A percentile compares a stretch with the other conserved stretches of the same genome.
phyloP scores from a whole-genome alignment of 2,888 invertebrate species.

The Rutpela maculata region DNA sequence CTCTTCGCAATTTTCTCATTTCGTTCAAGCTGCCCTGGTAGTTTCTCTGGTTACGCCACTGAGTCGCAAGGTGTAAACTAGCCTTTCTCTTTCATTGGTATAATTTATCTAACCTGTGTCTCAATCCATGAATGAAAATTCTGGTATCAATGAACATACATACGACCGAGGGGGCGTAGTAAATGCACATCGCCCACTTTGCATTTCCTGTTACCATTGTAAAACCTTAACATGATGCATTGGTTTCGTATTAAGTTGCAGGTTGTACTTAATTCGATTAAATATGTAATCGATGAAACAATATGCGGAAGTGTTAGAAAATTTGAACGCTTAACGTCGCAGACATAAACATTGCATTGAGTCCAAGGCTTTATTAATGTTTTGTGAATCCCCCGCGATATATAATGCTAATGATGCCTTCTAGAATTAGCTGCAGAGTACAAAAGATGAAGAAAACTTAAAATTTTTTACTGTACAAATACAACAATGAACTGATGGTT shows the following conservation, averaged over 20 bases:
- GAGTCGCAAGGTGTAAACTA: constrained; percentile 56
- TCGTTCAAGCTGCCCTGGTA: neutral
- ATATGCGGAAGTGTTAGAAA: constrained; percentile 4
- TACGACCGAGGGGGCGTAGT: constrained; percentile 52
- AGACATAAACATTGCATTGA: constrained; percentile 3
- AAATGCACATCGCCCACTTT: constrained; percentile 55
- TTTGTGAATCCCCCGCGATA: neutral
- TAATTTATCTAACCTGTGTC: constrained; percentile 43
- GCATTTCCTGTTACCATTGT: constrained; percentile 56
- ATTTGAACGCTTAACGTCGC: neutral
- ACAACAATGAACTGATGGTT: too few relatives aligned
- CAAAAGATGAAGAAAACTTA: too few relatives aligned
- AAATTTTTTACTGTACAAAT: too few relatives aligned
- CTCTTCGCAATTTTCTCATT: too few relatives aligned
- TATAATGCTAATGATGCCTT: neutral
- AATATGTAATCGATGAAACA: neutral
- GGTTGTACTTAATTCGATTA: neutral
- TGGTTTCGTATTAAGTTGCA: constrained; percentile 17
- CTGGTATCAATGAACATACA: constrained; percentile 56
- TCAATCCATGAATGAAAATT: constrained; percentile 57
- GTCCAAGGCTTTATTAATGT: neutral
- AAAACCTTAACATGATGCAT: constrained; percentile 39
- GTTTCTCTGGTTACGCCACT: constrained; percentile 43
- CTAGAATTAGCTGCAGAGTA: neutral
- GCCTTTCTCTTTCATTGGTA: constrained; percentile 50